phyloP scores from a whole-genome alignment of 2,888 invertebrate species.

The Lithophane semibrunnea region DNA sequence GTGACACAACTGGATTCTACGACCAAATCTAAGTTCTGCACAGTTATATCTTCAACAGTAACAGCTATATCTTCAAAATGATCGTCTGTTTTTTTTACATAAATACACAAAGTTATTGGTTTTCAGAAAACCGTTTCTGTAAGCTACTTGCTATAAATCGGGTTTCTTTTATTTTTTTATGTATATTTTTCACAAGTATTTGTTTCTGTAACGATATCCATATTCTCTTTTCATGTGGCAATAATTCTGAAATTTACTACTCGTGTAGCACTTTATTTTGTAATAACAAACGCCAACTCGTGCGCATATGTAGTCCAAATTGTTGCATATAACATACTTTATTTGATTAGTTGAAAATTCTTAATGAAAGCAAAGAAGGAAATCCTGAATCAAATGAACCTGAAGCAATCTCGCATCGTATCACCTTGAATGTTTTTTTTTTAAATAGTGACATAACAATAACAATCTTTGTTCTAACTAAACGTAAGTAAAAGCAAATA shows the following conservation, averaged over 20 bases:
- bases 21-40: slow-evolving; percentile 41
- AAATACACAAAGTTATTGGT: not conserved
- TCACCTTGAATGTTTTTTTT: slow-evolving; percentile 37
- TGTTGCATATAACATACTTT: slow-evolving; percentile 5
- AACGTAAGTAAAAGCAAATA: slow-evolving; percentile 29
- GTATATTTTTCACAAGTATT: slow-evolving; percentile 3
- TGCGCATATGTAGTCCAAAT: slow-evolving; percentile 10
- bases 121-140: not conserved
- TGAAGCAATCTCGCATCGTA: slow-evolving; percentile 20
- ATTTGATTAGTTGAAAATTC: slow-evolving; percentile 15
- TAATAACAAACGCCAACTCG: slow-evolving; percentile 20
- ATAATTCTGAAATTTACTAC: slow-evolving; percentile 31
- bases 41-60: slow-evolving; percentile 9
- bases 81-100: not conserved
- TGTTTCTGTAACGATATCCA: slow-evolving; percentile 12
- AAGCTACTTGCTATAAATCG: not conserved
- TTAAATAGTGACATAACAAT: slow-evolving; percentile 1
- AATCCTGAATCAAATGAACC: slow-evolving; percentile 45
- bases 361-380: slow-evolving; percentile 34
- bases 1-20: slow-evolving; percentile 67
- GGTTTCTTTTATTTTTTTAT: not conserved
- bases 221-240: slow-evolving; percentile 30
- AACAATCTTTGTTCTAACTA: slow-evolving; percentile 7
- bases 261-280: slow-evolving; percentile 28
- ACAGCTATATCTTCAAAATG: slow-evolving; percentile 8